Base-by-base conservation (phyloP, 1,140 invertebrate genomes). In the Grapholita molesta region DNA sequence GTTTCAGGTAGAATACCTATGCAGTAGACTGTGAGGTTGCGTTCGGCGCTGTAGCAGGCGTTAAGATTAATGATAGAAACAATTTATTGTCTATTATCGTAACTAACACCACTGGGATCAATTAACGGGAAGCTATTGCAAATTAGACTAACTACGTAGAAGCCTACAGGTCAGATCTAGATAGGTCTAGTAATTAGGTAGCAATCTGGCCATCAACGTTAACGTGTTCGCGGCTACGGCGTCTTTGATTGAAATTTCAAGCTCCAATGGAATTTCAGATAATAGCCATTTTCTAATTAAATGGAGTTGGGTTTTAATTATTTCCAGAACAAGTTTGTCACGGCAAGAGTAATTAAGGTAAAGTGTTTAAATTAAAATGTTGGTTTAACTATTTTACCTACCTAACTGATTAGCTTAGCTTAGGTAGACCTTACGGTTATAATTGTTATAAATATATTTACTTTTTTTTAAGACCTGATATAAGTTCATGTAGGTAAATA, bases 11-110 rank as follows among this genome's bases (percentile, higher is more conserved):
- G 15, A 6, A 38, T 38, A 30, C 28, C 28, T 30, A 38, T 48
- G 15, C 15, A 15, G 7, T 8, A 48, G 21, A 21, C 42, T 48
- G 21, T 18, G 42, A n/a, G 42, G 18, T 48, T 8, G 42, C 21
- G 9, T 48, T 48, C 42, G 18, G 21, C 18, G 42, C 42, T 8
- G 18, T 18, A 9, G 85, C 84, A 88, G 88, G 88, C 83, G 82
- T 80, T 74, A 73, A 88, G 88, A 90, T 90, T 86, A 88, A 88
- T 90, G 83, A 79, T 72, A 81, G 78, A 78, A 84, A 88, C 88
- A 88, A 89, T 91, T 91, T 89, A 91, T 88, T 83, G 87, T 83
- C 84, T 85, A 89, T 91, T 89, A 90, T 83, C 82, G 85, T 84
- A 82, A 83, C 82, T 76, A 76, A 86, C 82, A 74, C 74, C 77